These are phyloP conservation scores for Mesoclemmys tuberculata DNA, from an alignment of 2,113 vertebrate species.

Conservation along the genomic window DNA sequence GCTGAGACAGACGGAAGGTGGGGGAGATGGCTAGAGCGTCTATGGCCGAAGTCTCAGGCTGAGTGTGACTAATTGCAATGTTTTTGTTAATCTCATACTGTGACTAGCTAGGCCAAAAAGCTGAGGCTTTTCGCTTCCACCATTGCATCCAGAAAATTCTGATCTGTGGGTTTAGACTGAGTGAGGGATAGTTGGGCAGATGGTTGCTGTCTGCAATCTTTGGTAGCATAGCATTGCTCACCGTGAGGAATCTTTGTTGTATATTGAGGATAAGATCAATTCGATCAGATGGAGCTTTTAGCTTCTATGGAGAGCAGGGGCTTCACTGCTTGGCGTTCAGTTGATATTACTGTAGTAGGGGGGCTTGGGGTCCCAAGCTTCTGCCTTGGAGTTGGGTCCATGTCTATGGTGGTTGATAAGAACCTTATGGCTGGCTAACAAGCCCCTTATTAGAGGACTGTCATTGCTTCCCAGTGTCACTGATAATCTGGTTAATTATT, in stretches of 20 bases:
- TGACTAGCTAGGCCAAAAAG: fast-evolving
- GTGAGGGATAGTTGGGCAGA: fast-evolving
- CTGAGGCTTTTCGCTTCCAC: not conserved
- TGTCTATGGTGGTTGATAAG: not conserved
- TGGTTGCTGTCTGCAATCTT: not conserved
- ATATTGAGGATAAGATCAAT: not conserved
- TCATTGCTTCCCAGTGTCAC: not conserved
- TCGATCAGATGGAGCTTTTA: not conserved
- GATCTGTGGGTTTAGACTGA: fast-evolving
- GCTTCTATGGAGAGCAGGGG: not conserved
- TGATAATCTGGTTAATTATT: not conserved
- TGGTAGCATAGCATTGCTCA: fast-evolving
- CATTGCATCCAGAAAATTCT: fast-evolving
- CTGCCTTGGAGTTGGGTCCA: not conserved
- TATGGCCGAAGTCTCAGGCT: not conserved
- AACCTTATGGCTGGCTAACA: not conserved
- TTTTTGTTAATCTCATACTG: not conserved
- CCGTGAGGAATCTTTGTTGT: not conserved
- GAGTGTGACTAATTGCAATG: not conserved
- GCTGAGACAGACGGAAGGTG: too few relatives aligned
- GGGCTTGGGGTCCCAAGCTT: not conserved
- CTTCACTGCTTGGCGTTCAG: not conserved
- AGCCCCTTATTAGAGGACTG: not conserved
- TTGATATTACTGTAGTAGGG: not conserved
- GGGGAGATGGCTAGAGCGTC: fast-evolving